Evolutionary conservation across 1,140 invertebrate species (phyloP).

Genomic region (Gyrodactylus bullatarudis): DNA sequence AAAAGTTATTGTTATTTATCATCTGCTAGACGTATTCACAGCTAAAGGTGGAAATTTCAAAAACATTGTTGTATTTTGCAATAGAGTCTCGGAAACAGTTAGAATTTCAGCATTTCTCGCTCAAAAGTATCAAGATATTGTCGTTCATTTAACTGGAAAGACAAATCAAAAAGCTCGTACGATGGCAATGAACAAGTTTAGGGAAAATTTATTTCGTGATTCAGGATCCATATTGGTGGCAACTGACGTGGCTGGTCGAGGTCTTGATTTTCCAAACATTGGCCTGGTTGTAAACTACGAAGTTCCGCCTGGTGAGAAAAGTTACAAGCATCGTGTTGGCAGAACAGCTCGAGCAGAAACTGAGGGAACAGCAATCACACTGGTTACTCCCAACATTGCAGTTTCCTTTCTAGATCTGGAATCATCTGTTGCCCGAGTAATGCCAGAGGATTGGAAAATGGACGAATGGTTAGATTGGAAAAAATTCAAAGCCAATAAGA

Average conservation of each 20-base stretch:
- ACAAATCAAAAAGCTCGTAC: not conserved
- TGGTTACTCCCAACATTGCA: not conserved
- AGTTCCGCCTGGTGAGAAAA: slow-evolving; percentile 69
- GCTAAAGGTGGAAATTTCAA: not conserved
- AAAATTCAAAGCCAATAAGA: not conserved
- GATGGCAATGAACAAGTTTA: not conserved
- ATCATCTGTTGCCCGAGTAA: not conserved
- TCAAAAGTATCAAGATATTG: not conserved
- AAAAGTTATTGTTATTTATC: not conserved
- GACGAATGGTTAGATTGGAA: not conserved
- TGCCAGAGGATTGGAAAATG: not conserved
- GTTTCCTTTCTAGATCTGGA: not conserved
- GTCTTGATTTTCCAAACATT: slow-evolving; percentile 85
- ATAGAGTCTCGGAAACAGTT: not conserved
- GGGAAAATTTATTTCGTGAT: not conserved
- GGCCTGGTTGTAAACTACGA: slow-evolving; percentile 90
- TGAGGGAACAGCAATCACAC: slow-evolving; percentile 26
- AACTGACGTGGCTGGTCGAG: slow-evolving; percentile 16
- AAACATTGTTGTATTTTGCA: not conserved
- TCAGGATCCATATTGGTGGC: not conserved
- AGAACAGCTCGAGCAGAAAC: slow-evolving; percentile 68
- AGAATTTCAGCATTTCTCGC: not conserved
- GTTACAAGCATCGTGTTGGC: slow-evolving; percentile 79
- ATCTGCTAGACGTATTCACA: not conserved
- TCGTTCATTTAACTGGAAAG: not conserved